These are phyloP conservation scores for Agrotis puta DNA, from an alignment of 2,888 invertebrate genomes.

Conservation along the genomic window DNA sequence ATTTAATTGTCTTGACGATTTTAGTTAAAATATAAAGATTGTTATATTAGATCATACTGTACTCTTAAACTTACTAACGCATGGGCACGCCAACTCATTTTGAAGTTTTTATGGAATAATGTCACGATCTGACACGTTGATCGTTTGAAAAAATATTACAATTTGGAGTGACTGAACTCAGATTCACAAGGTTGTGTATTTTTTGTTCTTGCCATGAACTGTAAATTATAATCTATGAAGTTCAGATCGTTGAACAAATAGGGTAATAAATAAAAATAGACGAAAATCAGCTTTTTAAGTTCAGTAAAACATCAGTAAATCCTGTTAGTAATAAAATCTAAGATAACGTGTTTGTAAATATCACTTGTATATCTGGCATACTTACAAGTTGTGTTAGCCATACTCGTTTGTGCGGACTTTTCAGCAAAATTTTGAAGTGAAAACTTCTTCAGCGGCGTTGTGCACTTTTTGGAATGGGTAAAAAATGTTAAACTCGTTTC, in stretches of 20 bases:
- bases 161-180: conserved; percentile 49
- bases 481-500: too few relatives aligned
- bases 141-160: conserved; percentile 50
- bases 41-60: neutral
- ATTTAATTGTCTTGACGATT: neutral
- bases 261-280: conserved; percentile 5
- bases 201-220: conserved; percentile 51
- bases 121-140: conserved; percentile 14
- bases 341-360: conserved; percentile 23
- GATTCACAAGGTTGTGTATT: conserved; percentile 49
- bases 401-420: conserved; percentile 15
- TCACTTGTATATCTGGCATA: conserved; percentile 29
- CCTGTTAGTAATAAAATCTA: conserved; percentile 22
- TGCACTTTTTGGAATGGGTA: too few relatives aligned
- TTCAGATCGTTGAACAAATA: conserved; percentile 34
- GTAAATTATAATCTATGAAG: conserved; percentile 37
- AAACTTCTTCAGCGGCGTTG: too few relatives aligned
- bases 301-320: conserved; percentile 9
- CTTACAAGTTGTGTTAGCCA: conserved; percentile 34
- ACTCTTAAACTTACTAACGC: conserved; percentile 3
- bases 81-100: conserved; percentile 8
- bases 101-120: conserved; percentile 35
- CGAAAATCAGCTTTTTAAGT: neutral
- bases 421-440: conserved; percentile 7
- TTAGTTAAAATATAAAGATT: neutral